phyloP scores from a whole-genome alignment of 2,888 invertebrate species.

The Molanna angustata region DNA sequence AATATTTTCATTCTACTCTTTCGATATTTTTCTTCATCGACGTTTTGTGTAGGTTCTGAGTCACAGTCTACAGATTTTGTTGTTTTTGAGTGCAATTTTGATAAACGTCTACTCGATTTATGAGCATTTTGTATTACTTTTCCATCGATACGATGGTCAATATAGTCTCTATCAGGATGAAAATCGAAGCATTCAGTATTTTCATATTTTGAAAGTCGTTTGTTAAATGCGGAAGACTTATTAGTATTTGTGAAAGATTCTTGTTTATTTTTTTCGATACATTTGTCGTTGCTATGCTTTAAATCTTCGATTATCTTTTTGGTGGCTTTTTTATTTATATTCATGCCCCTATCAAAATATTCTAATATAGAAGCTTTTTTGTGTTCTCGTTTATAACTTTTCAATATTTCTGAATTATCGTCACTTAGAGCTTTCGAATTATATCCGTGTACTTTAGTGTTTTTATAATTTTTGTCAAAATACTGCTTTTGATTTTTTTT shows the following conservation, averaged over 20 bases:
- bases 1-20: slow-evolving; percentile 44
- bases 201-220: slow-evolving; percentile 35
- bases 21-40: slow-evolving; percentile 44
- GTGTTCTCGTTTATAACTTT: slow-evolving; percentile 27
- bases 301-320: slow-evolving; percentile 12
- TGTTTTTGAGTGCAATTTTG: slow-evolving; percentile 53
- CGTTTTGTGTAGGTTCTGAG: slow-evolving; percentile 63
- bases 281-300: slow-evolving; percentile 10
- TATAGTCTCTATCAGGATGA: slow-evolving; percentile 50
- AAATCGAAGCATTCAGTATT: slow-evolving; percentile 49
- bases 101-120: slow-evolving; percentile 51
- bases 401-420: slow-evolving; percentile 33
- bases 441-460: slow-evolving; percentile 45
- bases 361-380: slow-evolving; percentile 26
- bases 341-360: slow-evolving; percentile 22
- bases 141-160: slow-evolving; percentile 51
- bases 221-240: slow-evolving; percentile 20
- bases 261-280: slow-evolving; percentile 13
- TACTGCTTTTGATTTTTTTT: slow-evolving; percentile 58
- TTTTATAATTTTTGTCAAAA: slow-evolving; percentile 51
- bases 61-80: slow-evolving; percentile 77
- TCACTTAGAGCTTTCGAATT: slow-evolving; percentile 33
- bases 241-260: slow-evolving; percentile 1
- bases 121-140: slow-evolving; percentile 55
- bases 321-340: slow-evolving; percentile 13